Evolutionary conservation across 2,888 invertebrate species (phyloP), one percentile per base, ranked within the genome.

Genomic region (Xestia ashworthii): DNA sequence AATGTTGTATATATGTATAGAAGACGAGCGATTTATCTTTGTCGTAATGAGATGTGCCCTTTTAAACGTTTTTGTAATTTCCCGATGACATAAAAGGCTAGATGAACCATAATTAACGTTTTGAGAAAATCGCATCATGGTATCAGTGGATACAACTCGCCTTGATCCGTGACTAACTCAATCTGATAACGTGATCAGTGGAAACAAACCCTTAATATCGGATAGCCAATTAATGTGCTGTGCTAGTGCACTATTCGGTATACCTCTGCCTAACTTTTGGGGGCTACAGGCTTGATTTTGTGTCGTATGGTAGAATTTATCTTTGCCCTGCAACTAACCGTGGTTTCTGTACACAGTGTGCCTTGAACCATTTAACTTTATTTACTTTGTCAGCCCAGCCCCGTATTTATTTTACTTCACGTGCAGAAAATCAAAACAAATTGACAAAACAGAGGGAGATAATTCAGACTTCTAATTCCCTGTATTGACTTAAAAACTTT

Each of bases 301-400:
- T 5, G 16, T 44, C 9, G 1, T 72, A 38, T 25, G 1, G 12
- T 25, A 69, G 16, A 25, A 60, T 44, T 4, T 6, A 71, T 71
- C 19, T 48, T 58, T 16, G 0, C 22, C 9, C 3, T 9, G 3
- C n/a, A 25, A 32, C 46, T 67, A 60, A 66, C 22, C 1, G 11
- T 53, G 14, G 22, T 1, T 3, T 32, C 14, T 22, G 25, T 60
- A 60, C 38, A 75, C 32, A 14, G 16, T 70, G 48, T 71, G 38
- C 60, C n/a, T 32, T 53, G 38, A 74, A 66, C 80, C 44, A 25
- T 73, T 80, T 74, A 53, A 53, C 38, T 53, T 60, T 53, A 46
- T 46, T 80, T 73, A 72, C 22, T 66, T 66, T 60, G 50, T 66
- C 44, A 67, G 16, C 44, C 3, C 44, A 9, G 16, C 25, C 6